A percentile compares a stretch with the other conserved stretches of the same genome.
These are phyloP conservation scores for Donacobius atricapilla DNA, from an alignment of 2,113 vertebrate species.

Conservation along the genomic window DNA sequence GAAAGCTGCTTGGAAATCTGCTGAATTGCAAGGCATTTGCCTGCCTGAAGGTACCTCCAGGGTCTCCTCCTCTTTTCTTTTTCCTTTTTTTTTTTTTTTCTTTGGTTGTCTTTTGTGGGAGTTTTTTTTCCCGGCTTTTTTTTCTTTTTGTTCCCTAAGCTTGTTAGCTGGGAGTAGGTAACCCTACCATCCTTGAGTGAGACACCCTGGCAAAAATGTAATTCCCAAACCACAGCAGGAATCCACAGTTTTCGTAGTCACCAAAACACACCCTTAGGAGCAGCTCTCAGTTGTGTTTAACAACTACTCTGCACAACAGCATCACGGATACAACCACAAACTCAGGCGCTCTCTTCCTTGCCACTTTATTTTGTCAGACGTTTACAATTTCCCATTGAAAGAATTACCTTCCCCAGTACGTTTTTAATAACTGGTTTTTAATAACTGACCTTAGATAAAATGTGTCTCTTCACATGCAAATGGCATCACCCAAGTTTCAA, in stretches of 20 bases:
- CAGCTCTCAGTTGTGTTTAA: background rate
- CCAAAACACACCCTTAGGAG: conserved; percentile 2
- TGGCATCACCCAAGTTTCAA: background rate
- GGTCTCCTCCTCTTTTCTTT: background rate
- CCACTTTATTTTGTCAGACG: background rate
- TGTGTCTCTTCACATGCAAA: background rate
- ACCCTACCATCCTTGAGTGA: background rate
- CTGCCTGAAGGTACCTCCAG: conserved; percentile 10
- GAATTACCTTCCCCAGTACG: background rate
- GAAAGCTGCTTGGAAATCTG: conserved; percentile 37
- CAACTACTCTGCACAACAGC: background rate
- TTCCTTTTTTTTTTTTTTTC: background rate
- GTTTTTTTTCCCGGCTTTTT: no score
- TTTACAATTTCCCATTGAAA: background rate
- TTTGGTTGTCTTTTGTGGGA: no score
- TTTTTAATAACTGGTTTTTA: background rate
- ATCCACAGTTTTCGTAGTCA: conserved; percentile 19
- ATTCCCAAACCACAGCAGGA: conserved; percentile 51
- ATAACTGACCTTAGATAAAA: background rate
- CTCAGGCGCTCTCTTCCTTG: background rate
- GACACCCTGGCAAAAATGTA: background rate
- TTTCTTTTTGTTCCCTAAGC: background rate
- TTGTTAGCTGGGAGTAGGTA: background rate
- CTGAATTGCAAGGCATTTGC: conserved; percentile 34
- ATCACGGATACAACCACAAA: background rate